phyloP scores from a whole-genome alignment of 2,888 invertebrate species.

The Hirtodrosophila duncani region DNA sequence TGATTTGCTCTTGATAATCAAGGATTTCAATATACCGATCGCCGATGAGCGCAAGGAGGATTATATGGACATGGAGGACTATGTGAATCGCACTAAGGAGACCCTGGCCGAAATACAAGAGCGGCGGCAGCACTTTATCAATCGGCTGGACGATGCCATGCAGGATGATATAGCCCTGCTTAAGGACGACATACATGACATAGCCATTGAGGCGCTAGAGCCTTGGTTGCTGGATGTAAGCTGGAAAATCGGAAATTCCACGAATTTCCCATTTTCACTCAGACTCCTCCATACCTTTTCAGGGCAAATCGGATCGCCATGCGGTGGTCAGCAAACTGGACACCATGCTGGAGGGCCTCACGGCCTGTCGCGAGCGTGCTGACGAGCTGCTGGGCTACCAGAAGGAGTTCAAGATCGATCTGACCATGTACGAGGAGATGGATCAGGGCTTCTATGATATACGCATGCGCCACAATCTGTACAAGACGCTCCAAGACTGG shows the following conservation, averaged over 20 bases:
- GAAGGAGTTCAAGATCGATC: conserved; percentile 91
- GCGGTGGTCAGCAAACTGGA: conserved; percentile 83
- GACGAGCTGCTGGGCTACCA: conserved; percentile 89
- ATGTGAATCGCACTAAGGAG: conserved; percentile 80
- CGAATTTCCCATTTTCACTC: not conserved
- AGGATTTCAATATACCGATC: conserved; percentile 86
- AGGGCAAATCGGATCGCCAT: conserved; percentile 86
- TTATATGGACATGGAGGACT: conserved; percentile 78
- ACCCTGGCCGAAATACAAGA: conserved; percentile 82
- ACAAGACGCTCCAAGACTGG: conserved; percentile 89
- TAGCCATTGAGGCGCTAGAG: conserved; percentile 84
- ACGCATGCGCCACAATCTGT: conserved; percentile 87
- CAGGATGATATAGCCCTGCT: conserved; percentile 88
- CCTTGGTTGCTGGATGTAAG: conserved; percentile 71
- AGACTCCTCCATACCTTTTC: not conserved
- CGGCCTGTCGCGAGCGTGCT: conserved; percentile 83
- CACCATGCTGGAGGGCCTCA: conserved; percentile 82
- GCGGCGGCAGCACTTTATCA: conserved; percentile 84
- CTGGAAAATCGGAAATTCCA: not conserved
- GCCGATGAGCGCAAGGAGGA: conserved; percentile 83
- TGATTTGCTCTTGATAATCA: conserved; percentile 90
- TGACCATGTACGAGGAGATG: conserved; percentile 88
- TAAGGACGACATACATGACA: conserved; percentile 84
- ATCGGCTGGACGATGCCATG: conserved; percentile 85
- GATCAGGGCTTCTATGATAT: conserved; percentile 89